Evolutionary conservation across 2,888 invertebrate species (phyloP), one percentile per base, ranked within the genome.

Genomic region (Cantharis rufa): DNA sequence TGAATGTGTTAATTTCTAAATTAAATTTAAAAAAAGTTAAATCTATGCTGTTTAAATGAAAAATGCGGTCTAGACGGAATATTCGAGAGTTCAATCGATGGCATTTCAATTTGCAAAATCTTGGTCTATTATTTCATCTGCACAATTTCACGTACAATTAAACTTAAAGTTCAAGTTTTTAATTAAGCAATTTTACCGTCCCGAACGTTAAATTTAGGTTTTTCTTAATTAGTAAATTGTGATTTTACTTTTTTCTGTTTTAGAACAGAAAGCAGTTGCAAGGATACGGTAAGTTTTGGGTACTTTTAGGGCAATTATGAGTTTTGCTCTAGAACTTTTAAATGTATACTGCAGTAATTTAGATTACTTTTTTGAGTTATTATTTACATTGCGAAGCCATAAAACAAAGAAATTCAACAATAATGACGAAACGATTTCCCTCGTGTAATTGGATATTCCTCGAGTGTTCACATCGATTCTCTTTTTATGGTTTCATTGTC

Each of bases 381-480:
- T 72, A 28, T 72, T 48, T 48, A 48, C 61, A 16, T 72, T 62
- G 63, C 69, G 73, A 74, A 74, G n/a, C 62, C 69, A 48, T 74
- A 74, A 74, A 74, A 61, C 62, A 32, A 70, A 70, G 69, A 70
- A 70, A 74, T 32, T 62, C 16, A 32, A 69, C 64, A 70, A 74
- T 74, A 74, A 74, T 74, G 74, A 70, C 70, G 21, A 69, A 64
- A 74, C 70, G 74, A 74, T 74, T 74, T 74, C 66, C 74, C 74
- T 74, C 27, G 70, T 16, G 74, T 74, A 74, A 74, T 74, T 74
- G 62, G 74, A 74, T 70, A 74, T 74, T 70, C 70, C 64, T 70
- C 24, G 28, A 74, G 70, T 70, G 63, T 70, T 62, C 70, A 48
- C 63, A 74, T 74, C 74, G 74, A 74, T 74, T 64, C 48, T 69